phyloP scores from a whole-genome alignment of 2,113 vertebrate species.

The Sminthopsis crassicaudata region DNA sequence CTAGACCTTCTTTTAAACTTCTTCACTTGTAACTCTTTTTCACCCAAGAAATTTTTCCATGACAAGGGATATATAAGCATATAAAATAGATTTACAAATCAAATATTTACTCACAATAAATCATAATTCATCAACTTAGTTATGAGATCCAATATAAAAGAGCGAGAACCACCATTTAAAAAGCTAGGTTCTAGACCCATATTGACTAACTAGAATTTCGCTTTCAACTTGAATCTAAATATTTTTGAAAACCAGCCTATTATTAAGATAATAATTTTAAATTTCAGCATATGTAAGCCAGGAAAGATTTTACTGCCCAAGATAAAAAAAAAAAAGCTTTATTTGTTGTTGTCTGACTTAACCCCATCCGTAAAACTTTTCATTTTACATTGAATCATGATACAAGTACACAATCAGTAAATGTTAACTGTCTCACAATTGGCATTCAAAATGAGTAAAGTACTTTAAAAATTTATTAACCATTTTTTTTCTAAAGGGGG shows the following conservation, averaged over 20 bases:
- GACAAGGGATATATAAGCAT: too few relatives aligned
- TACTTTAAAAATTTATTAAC: background rate
- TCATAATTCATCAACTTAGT: too few relatives aligned
- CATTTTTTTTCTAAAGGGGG: background rate
- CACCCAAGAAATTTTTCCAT: too few relatives aligned
- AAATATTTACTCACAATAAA: too few relatives aligned
- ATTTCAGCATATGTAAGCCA: background rate
- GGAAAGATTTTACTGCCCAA: conserved; percentile 18
- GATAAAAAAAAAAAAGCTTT: conserved; percentile 22
- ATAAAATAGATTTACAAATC: too few relatives aligned
- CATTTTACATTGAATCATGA: conserved; percentile 15
- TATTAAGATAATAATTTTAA: background rate
- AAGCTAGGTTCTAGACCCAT: background rate
- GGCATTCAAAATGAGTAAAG: conserved; percentile 41
- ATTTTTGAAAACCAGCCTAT: background rate
- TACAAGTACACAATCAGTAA: conserved; percentile 20
- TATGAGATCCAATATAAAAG: too few relatives aligned
- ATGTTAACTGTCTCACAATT: conserved; percentile 2
- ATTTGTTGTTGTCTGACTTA: conserved; percentile 25
- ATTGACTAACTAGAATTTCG: background rate
- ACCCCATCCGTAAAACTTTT: conserved; percentile 12
- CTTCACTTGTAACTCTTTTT: too few relatives aligned
- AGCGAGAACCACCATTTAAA: too few relatives aligned
- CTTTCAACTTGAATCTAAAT: background rate
- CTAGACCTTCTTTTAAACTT: background rate